Evolutionary conservation across 2,888 invertebrate species (phyloP).

Genomic region (Myopa testacea): DNA sequence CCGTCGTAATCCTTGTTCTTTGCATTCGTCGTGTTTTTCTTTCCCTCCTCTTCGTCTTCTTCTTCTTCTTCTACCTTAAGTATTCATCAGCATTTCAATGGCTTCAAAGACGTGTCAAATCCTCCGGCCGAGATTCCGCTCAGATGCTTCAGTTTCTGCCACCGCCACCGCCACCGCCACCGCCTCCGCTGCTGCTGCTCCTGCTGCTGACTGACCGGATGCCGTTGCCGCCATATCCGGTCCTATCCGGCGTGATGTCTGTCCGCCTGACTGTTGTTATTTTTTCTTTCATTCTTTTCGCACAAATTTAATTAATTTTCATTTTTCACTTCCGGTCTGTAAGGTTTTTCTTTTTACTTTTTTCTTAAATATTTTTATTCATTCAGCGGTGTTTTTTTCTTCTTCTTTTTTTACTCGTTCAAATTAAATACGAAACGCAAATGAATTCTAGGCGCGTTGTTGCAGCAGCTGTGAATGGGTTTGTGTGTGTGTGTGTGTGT

Average conservation of each 20-base stretch:
- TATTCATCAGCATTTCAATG: too few species aligned
- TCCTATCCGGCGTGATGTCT: not conserved
- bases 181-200: too few species aligned
- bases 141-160: too few species aligned
- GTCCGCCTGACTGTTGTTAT: conserved; percentile 12
- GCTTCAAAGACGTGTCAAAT: too few species aligned
- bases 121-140: too few species aligned
- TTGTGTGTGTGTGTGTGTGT: not conserved
- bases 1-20: too few species aligned
- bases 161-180: too few species aligned
- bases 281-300: not conserved
- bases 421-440: conserved; percentile 29
- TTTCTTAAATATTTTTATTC: not conserved
- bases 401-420: not conserved
- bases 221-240: conserved; percentile 25
- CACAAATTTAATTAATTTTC: conserved; percentile 51
- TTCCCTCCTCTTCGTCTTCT: too few species aligned
- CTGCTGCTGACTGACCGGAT: conserved; percentile 18
- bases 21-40: not conserved
- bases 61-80: too few species aligned
- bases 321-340: conserved; percentile 48
- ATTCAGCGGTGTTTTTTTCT: not conserved
- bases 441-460: conserved; percentile 7
- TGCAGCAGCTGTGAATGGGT: not conserved
- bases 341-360: conserved; percentile 17